Conservation (phyloP, 1,140 invertebrate species). For the Neomicropteryx cornuta region DNA sequence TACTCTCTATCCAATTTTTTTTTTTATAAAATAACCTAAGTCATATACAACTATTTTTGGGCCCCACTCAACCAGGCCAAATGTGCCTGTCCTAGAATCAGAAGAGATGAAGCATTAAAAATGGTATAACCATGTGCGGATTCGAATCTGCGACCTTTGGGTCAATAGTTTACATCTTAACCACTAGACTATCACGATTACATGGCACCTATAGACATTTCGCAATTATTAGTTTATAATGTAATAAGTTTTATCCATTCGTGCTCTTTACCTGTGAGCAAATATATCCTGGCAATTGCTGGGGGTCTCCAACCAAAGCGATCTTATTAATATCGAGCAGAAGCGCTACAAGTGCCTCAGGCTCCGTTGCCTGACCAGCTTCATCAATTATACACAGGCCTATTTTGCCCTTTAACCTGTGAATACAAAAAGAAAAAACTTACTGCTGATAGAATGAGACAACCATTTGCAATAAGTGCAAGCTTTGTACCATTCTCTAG, state of each 20-base stretch:
- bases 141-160: no score
- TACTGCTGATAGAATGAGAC: background rate
- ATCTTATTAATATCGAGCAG: conserved; percentile 58
- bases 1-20: no score
- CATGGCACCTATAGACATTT: no score
- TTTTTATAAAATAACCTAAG: no score
- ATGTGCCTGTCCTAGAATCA: no score
- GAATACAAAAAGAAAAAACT: conserved; percentile 7
- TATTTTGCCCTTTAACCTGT: conserved; percentile 45
- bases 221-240: background rate
- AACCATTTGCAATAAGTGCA: conserved; percentile 11
- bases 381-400: conserved; percentile 85
- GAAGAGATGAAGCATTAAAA: no score
- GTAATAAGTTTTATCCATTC: background rate
- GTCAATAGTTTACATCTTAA: no score
- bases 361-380: conserved; percentile 77
- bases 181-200: no score
- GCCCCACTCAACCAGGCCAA: no score
- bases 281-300: conserved; percentile 76
- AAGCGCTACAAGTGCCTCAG: conserved; percentile 70
- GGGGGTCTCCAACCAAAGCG: conserved; percentile 80
- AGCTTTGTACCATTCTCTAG: background rate
- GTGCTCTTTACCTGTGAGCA: conserved; percentile 50
- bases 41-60: no score
- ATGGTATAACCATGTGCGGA: no score